Evolutionary conservation across 2,888 invertebrate species (phyloP).

Genomic region (Sepioteuthis lessoniana): DNA sequence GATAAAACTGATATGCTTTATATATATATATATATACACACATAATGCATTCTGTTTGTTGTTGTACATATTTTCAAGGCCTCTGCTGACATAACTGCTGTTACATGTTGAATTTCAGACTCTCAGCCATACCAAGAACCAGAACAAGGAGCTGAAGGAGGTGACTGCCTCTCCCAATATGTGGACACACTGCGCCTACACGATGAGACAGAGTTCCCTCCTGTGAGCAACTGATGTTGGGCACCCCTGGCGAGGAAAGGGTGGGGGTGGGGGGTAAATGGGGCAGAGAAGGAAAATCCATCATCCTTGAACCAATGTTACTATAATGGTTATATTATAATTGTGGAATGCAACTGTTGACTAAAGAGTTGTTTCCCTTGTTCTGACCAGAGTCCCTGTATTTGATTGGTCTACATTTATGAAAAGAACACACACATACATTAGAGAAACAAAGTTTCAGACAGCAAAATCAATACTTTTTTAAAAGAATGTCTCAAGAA

Average conservation of each 20-base stretch:
- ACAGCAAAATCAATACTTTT: no score
- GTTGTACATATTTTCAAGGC: not conserved
- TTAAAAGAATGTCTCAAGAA: not conserved
- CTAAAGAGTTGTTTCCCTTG: not conserved
- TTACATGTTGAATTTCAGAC: slow-evolving; percentile 60
- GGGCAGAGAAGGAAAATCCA: not conserved
- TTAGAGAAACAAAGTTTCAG: no score
- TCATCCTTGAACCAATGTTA: not conserved
- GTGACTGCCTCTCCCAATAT: slow-evolving; percentile 58
- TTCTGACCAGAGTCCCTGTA: not conserved
- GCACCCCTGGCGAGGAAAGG: not conserved
- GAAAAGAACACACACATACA: not conserved
- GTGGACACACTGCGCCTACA: slow-evolving; percentile 79
- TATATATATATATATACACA: no score
- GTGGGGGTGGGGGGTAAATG: not conserved
- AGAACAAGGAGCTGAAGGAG: slow-evolving; percentile 68
- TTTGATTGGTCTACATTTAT: not conserved
- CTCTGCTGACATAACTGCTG: not conserved
- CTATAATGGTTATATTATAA: not conserved
- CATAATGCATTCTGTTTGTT: not conserved
- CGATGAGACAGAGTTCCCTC: slow-evolving; percentile 89
- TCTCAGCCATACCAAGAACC: slow-evolving; percentile 72
- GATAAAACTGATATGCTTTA: no score
- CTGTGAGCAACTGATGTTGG: slow-evolving; percentile 69
- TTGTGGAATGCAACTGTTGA: not conserved